These are phyloP conservation scores for Magallana nippona DNA, from an alignment of 2,888 invertebrate species.

Conservation along the genomic window DNA sequence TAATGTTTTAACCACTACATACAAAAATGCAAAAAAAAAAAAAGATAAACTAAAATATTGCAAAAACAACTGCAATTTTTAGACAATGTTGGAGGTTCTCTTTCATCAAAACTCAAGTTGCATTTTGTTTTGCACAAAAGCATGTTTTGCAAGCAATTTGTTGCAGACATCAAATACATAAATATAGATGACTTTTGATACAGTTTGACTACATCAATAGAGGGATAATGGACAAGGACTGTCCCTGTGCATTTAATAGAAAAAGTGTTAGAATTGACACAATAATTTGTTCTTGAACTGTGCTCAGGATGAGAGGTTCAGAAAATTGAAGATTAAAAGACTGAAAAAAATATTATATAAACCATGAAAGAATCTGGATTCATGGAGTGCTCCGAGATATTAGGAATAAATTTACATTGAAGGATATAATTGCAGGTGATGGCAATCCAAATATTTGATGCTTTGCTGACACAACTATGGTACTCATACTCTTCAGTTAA, in stretches of 20 bases:
- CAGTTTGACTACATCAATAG: conserved; percentile 4
- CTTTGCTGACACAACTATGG: background rate
- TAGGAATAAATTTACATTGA: background rate
- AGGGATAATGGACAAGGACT: background rate
- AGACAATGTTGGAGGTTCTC: no score
- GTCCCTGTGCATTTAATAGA: conserved; percentile 8
- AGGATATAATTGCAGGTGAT: background rate
- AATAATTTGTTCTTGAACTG: background rate
- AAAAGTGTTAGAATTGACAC: background rate
- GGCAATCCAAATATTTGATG: conserved; percentile 4
- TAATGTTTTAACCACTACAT: no score
- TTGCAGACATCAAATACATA: background rate
- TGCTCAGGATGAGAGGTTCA: background rate
- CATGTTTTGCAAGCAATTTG: conserved; percentile 3
- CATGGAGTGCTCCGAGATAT: conserved; percentile 8
- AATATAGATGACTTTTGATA: no score
- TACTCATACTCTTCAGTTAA: background rate
- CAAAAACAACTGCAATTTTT: no score
- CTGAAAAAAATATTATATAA: no score
- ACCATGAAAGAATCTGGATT: no score
- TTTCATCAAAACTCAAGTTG: no score
- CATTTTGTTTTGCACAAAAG: background rate
- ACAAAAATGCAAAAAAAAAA: no score
- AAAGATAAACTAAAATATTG: no score
- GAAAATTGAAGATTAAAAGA: no score